Evolutionary conservation across 1,140 invertebrate genomes (phyloP), one percentile per base, ranked within the genome.

Genomic region (Galleria mellonella): DNA sequence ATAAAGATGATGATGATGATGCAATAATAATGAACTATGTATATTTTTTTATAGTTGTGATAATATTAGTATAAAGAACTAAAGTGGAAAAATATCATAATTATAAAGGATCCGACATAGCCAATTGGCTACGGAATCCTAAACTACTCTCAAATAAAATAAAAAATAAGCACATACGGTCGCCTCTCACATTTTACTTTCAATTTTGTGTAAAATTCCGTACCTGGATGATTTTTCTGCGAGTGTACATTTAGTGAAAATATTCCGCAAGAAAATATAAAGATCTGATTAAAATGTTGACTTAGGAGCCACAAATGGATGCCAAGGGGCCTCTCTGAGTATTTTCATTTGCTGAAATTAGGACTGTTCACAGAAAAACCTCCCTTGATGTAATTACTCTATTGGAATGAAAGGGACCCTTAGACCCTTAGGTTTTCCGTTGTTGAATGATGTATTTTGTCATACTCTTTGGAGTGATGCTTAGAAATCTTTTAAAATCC

Each of bases 281-380:
- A 48, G 45, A 48, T 39, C 54, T 51, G 48, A 59, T 59, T 53
- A 59, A 63, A 63, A 48, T 51, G 59, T 62, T 57, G 52, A 49
- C 50, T 59, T 59, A 55, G 43, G 52, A 49, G 45, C 48, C 42
- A 55, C 60, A 58, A 62, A 62, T 51, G 47, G 41, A 41, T 15
- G 45, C 32, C 3, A 9, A 28, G 27, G 38, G 27, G 15, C 38
- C 37, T 58, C 48, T 39, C 47, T 32, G 35, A 36, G 52, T 55
- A 53, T 56, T 63, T 63, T 59, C 55, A 49, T 51, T 52, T 29
- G 47, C 31, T 40, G 40, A 53, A 56, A 63, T 63, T 53, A 63
- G 55, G 50, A 29, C 33, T 53, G 55, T 62, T 56, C 38, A 43
- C 13, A 23, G 41, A 36, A 48, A 36, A 32, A 35, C 42, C 48